phyloP scores from a whole-genome alignment of 2,113 vertebrate genomes.

The Felis chaus region DNA sequence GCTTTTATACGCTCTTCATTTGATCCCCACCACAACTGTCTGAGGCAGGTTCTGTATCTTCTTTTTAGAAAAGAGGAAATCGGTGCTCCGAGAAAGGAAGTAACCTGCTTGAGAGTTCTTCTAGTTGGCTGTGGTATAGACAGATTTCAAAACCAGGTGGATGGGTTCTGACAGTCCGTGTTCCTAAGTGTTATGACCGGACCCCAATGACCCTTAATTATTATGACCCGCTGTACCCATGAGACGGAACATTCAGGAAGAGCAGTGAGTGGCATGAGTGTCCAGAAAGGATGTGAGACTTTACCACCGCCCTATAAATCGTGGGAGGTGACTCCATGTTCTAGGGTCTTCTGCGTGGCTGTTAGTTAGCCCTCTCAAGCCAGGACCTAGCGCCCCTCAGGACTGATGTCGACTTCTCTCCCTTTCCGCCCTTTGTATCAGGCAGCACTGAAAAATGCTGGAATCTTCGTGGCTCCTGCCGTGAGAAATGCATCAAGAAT shows the following conservation, averaged over 20 bases:
- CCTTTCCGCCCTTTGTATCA: background rate
- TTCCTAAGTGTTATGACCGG: background rate
- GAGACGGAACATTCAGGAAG: background rate
- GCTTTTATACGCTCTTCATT: background rate
- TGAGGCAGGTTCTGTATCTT: background rate
- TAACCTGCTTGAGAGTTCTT: background rate
- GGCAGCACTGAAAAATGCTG: conserved; percentile 46
- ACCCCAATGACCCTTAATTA: background rate
- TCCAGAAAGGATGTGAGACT: background rate
- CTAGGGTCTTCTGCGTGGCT: background rate
- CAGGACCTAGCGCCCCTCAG: background rate
- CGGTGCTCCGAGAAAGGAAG: background rate
- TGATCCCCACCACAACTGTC: background rate
- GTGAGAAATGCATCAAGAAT: background rate
- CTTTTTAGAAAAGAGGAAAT: background rate
- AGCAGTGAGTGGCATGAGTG: background rate
- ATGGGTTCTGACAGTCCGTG: background rate
- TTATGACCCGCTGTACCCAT: background rate
- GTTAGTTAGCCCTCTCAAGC: background rate
- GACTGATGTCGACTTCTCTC: background rate
- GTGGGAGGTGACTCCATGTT: background rate
- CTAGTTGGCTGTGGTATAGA: background rate
- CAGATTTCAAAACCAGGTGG: background rate
- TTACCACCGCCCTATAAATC: rapidly evolving
- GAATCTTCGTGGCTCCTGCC: conserved; percentile 31